Conservation (phyloP, 2,113 vertebrate species). For the Scatophagus argus region DNA sequence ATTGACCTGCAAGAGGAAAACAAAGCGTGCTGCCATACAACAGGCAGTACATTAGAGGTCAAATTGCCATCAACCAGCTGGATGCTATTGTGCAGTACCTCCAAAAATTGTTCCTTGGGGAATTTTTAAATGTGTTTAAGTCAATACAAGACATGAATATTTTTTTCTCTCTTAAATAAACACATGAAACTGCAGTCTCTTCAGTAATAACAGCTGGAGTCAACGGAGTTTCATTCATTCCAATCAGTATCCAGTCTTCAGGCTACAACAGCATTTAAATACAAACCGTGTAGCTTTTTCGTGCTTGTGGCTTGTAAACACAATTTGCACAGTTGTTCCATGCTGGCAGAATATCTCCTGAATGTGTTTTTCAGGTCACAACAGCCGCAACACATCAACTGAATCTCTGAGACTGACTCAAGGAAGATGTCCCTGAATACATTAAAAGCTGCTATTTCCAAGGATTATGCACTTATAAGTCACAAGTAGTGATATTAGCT, state of each 20-base stretch:
- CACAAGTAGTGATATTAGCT: not conserved
- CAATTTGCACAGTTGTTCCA: constrained; percentile 49
- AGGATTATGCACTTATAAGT: not conserved
- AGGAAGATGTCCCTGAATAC: constrained; percentile 17
- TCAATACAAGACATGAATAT: not conserved
- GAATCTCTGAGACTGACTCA: constrained; percentile 13
- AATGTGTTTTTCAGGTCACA: constrained; percentile 48
- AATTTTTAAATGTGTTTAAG: constrained; percentile 2
- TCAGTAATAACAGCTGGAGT: constrained; percentile 50
- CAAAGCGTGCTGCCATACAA: not conserved
- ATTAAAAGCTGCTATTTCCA: constrained; percentile 20
- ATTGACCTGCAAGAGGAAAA: constrained; percentile 1
- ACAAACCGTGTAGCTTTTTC: constrained; percentile 24
- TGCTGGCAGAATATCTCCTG: constrained; percentile 9
- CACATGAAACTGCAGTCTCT: constrained; percentile 2
- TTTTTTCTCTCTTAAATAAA: not conserved
- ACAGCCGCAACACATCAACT: not conserved
- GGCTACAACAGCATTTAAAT: constrained; percentile 37
- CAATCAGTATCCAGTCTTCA: constrained; percentile 32
- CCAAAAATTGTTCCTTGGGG: constrained; percentile 24
- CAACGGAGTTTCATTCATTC: constrained; percentile 40
- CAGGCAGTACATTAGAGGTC: constrained; percentile 15
- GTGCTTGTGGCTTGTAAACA: constrained; percentile 50
- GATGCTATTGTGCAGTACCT: not conserved
- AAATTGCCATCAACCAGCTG: constrained; percentile 21